Percentiles rank a stretch among this genome's conserved stretches.
These are phyloP conservation scores for Neoascia interrupta DNA, from an alignment of 2,888 invertebrate genomes.

Conservation along the genomic window DNA sequence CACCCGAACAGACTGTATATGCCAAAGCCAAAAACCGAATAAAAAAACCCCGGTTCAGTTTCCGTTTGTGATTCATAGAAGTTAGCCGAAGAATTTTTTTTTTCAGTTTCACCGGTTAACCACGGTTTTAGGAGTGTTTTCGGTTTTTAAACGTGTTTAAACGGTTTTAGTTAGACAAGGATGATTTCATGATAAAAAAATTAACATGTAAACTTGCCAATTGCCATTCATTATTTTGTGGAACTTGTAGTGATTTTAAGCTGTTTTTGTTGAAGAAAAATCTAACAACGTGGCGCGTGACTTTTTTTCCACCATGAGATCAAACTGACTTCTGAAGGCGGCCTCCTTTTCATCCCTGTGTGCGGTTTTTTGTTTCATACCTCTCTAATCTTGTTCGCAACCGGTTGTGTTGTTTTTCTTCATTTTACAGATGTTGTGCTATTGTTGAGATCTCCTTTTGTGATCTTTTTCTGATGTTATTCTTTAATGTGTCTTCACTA, in stretches of 20 bases:
- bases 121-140: slow-evolving; percentile 18
- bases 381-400: neutral
- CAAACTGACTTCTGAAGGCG: neutral
- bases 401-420: slow-evolving; percentile 11
- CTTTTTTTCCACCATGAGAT: neutral
- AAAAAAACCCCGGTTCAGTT: slow-evolving; percentile 61
- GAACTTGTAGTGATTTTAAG: neutral
- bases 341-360: neutral
- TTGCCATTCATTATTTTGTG: slow-evolving; percentile 40
- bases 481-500: too few relatives aligned
- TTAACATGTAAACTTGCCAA: neutral
- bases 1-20: neutral
- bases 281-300: neutral
- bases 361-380: neutral
- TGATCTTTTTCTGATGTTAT: neutral
- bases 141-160: slow-evolving; percentile 1
- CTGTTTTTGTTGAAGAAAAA: neutral
- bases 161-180: neutral
- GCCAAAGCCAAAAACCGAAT: slow-evolving; percentile 44
- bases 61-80: slow-evolving; percentile 66
- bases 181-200: neutral
- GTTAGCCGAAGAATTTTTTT: slow-evolving; percentile 32
- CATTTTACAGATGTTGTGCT: neutral
- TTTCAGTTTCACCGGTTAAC: slow-evolving; percentile 5
- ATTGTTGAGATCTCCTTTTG: neutral